Evolutionary conservation across 2,888 invertebrate species (phyloP).

Genomic region (Deilephila porcellus): DNA sequence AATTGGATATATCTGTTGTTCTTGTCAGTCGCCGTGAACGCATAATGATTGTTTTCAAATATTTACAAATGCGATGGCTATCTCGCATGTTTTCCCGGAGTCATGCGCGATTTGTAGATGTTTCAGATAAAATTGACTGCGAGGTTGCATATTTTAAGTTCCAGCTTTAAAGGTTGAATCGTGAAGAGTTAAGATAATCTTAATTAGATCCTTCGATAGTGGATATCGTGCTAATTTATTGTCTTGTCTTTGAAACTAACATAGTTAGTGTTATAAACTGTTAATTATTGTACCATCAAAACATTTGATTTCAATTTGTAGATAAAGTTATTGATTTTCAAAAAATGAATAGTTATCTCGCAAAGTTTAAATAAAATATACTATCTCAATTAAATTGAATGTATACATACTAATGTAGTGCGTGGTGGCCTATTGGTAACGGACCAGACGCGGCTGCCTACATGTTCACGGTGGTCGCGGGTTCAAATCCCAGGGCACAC

Average conservation of each 20-base stretch:
- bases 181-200: conserved; percentile 23
- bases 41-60: conserved; percentile 40
- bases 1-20: conserved; percentile 64
- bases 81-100: background rate
- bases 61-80: conserved; percentile 10
- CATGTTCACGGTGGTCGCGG: no score
- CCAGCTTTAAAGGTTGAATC: conserved; percentile 15
- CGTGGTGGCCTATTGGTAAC: no score
- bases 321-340: no score
- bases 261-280: no score
- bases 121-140: conserved; percentile 18
- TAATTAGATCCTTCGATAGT: conserved; percentile 12
- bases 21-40: conserved; percentile 47
- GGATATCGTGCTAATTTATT: conserved; percentile 9
- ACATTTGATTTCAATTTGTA: no score
- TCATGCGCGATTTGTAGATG: conserved; percentile 11
- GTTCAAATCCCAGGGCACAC: no score
- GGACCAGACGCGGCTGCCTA: no score
- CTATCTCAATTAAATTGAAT: no score
- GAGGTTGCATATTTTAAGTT: conserved; percentile 9
- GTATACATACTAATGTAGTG: no score
- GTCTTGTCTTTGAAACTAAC: background rate
- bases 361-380: no score
- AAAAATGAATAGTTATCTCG: no score
- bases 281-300: no score